Base-by-base conservation (phyloP, 2,888 invertebrate species). In the Stenotaenia linearis region DNA sequence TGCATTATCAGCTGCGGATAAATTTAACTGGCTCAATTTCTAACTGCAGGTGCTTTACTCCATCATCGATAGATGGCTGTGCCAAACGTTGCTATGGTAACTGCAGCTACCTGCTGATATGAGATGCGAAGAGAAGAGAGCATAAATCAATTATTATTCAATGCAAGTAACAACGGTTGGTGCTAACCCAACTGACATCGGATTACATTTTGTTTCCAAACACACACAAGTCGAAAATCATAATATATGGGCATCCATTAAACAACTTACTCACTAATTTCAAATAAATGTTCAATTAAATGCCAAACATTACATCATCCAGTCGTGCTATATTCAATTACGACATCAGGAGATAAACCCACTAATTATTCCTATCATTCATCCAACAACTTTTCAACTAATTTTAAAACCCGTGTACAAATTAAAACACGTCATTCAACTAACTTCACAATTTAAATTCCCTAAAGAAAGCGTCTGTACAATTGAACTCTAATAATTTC, bases 21-120 rank as follows among this genome's bases (percentile, higher is more conserved):
- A 61, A 61, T 61, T 61, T 61, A 61, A 61, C 61, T 61, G 61
- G 61, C 61, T 61, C 61, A 61, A 61, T 61, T 61, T 61, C 61
- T 61, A 61, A 61, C 61, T 61, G 61, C 61, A 61, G 61, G 61
- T 61, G 61, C 61, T 61, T 61, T 61, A 61, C 61, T 61, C 23
- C 61, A 61, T 61, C 61, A 61, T 61, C 61, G 61, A 61, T 61
- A 61, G 61, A 61, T 61, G 61, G 61, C 61, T 12, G 28, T 61
- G 61, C 25, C 61, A 15, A 61, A 61, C 61, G 61, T 61, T 61
- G 61, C 61, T 25, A 61, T 61, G 61, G 61, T 9, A 12, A 61
- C 61, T 25, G 23, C 28, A 61, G 61, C 61, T 61, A 25, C 61
- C 61, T 61, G 61, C 61, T 61, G 61, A 61, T 61, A 61, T 61